Conservation (phyloP, 2,113 vertebrate species). For the Naja naja region DNA sequence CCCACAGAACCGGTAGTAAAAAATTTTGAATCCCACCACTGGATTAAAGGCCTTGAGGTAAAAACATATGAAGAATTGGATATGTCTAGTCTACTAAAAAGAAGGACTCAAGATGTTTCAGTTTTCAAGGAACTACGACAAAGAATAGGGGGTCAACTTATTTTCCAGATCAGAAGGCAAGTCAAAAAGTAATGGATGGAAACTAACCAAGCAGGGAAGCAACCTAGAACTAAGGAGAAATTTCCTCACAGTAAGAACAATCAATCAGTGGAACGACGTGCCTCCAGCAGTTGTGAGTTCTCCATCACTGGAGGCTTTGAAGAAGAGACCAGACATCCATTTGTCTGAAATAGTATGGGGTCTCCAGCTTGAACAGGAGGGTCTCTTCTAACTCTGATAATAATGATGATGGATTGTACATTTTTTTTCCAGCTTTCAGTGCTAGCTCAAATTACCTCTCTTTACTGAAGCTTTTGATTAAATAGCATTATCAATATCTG, state of each 20-base stretch:
- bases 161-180: neutral
- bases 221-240: neutral
- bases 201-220: neutral
- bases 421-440: neutral
- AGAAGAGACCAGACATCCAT: neutral
- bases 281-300: neutral
- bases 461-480: neutral
- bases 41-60: neutral
- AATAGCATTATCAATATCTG: neutral
- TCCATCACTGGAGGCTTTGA: neutral
- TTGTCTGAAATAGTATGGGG: neutral
- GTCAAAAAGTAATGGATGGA: neutral
- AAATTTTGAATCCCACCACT: no score
- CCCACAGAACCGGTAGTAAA: no score
- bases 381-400: neutral
- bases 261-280: neutral
- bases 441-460: neutral
- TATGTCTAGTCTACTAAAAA: neutral
- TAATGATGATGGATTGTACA: neutral
- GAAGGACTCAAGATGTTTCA: neutral
- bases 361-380: neutral
- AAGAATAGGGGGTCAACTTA: neutral
- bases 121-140: neutral
- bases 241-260: neutral
- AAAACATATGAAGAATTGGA: neutral